These are phyloP conservation scores for Enteromius treurensis DNA, from an alignment of 2,797 vertebrate genomes.

Conservation along the genomic window DNA sequence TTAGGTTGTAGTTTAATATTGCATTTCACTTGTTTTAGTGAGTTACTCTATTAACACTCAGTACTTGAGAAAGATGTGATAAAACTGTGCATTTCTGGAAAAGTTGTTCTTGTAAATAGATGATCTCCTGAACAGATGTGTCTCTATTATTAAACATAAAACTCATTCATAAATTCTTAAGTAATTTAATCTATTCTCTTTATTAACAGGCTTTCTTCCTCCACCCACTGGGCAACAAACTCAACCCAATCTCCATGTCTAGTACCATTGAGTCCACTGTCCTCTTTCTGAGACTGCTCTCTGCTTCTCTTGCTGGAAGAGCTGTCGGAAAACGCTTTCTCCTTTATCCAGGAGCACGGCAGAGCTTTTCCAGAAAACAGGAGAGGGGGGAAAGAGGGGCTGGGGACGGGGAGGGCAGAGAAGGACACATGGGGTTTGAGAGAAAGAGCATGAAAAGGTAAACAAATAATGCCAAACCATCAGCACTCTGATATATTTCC, in stretches of 20 bases:
- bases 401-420: conserved; percentile 52
- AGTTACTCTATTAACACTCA: not conserved
- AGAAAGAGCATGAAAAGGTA: conserved; percentile 56
- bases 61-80: not conserved
- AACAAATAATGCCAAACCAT: conserved; percentile 11
- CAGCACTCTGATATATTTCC: not conserved
- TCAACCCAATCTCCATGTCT: conserved; percentile 31
- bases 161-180: not conserved
- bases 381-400: conserved; percentile 62
- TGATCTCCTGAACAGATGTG: not conserved
- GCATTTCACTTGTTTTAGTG: too few species aligned
- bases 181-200: not conserved
- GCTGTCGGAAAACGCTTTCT: conserved; percentile 70
- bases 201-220: not conserved
- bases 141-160: not conserved
- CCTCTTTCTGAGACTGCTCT: conserved; percentile 70
- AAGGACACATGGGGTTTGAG: conserved; percentile 53
- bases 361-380: conserved; percentile 72
- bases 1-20: not conserved
- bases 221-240: not conserved
- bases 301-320: conserved; percentile 73
- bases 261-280: conserved; percentile 82
- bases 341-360: conserved; percentile 65
- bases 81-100: not conserved
- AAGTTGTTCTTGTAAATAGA: not conserved